These are phyloP conservation scores for Nilaparvata lugens DNA, from an alignment of 1,140 invertebrate genomes.

Conservation along the genomic window DNA sequence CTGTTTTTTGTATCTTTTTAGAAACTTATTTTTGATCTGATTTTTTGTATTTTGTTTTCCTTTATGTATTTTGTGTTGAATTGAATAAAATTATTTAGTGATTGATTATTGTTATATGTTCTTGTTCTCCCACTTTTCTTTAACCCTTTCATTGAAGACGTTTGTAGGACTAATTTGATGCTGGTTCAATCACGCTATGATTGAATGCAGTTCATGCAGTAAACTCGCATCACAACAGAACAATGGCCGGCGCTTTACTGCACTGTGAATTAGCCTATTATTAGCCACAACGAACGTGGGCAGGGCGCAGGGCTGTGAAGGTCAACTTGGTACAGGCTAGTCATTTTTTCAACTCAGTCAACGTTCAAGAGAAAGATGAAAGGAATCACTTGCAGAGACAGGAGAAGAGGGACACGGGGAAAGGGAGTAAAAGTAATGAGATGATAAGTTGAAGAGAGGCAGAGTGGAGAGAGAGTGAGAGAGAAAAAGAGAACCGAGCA, in stretches of 20 bases:
- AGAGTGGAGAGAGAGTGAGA: slow-evolving; percentile 2
- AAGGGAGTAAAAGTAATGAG: slow-evolving; percentile 19
- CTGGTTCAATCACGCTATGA: too few species aligned
- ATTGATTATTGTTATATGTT: too few species aligned
- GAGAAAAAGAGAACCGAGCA: neutral
- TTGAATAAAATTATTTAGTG: too few species aligned
- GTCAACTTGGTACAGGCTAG: neutral
- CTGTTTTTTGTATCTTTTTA: too few species aligned
- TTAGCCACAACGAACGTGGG: neutral
- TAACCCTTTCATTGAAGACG: too few species aligned
- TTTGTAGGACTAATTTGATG: too few species aligned
- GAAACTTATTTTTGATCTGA: too few species aligned
- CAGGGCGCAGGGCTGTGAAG: neutral
- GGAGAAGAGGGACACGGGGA: slow-evolving; percentile 6
- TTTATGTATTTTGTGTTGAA: too few species aligned
- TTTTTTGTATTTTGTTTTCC: too few species aligned
- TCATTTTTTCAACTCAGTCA: neutral
- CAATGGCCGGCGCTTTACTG: neutral
- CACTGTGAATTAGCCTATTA: neutral
- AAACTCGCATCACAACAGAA: neutral
- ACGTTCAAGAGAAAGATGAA: slow-evolving; percentile 18
- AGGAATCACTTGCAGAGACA: neutral
- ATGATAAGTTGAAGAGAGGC: slow-evolving; percentile 7
- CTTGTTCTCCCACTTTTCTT: too few species aligned
- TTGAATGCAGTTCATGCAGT: too few species aligned